phyloP scores from a whole-genome alignment of 1,140 invertebrate genomes.

The Apis laboriosa region DNA sequence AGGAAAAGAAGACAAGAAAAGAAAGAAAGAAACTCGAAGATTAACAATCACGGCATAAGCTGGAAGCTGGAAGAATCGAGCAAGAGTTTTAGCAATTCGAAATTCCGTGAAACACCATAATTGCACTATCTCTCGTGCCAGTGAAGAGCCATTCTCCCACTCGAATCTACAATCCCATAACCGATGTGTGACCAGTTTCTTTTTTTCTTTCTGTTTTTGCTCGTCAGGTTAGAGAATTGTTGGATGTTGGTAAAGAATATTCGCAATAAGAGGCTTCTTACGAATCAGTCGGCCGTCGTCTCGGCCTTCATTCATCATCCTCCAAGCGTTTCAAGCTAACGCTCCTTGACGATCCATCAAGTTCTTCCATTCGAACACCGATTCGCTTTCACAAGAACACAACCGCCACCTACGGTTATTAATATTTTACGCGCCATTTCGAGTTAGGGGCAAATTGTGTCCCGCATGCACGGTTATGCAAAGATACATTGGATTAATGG shows the following conservation, averaged over 20 bases:
- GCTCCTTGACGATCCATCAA: slow-evolving; percentile 54
- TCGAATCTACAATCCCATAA: neutral
- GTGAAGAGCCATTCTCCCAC: neutral
- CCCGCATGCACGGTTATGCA: neutral
- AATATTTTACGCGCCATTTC: slow-evolving; percentile 53
- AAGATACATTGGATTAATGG: slow-evolving; percentile 22
- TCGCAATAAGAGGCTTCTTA: slow-evolving; percentile 54
- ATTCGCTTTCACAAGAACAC: slow-evolving; percentile 38
- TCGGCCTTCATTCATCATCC: slow-evolving; percentile 53
- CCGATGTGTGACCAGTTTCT: neutral
- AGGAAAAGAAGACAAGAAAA: neutral
- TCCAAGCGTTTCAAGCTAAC: slow-evolving; percentile 36
- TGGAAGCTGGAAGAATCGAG: neutral
- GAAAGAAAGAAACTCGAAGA: neutral
- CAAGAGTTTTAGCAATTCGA: no score
- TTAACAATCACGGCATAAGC: neutral
- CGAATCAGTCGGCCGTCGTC: slow-evolving; percentile 53
- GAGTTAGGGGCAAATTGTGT: neutral
- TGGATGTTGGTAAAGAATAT: neutral
- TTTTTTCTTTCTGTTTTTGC: neutral
- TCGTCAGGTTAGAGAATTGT: no score
- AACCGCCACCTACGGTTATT: slow-evolving; percentile 37
- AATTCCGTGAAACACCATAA: neutral
- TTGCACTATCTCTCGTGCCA: neutral
- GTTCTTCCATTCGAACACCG: slow-evolving; percentile 49